These are phyloP conservation scores for Hyppa rectilinea DNA, from an alignment of 2,888 invertebrate species.

Conservation along the genomic window DNA sequence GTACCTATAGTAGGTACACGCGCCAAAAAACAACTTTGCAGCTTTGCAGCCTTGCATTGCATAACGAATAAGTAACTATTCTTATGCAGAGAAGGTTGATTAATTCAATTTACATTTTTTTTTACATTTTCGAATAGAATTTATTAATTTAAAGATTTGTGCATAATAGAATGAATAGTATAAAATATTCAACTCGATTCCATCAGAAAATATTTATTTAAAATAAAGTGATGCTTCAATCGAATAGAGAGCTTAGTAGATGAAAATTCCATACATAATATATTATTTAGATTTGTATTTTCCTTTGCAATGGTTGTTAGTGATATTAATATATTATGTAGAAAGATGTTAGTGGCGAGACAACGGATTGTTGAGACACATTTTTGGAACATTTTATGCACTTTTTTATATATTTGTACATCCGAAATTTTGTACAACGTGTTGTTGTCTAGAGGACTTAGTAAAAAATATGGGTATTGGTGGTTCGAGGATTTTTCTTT, in stretches of 20 bases:
- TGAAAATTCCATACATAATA: slow-evolving; percentile 60
- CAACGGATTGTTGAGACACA: slow-evolving; percentile 81
- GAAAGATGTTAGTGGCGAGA: slow-evolving; percentile 71
- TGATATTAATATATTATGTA: slow-evolving; percentile 66
- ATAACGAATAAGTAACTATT: too few species aligned
- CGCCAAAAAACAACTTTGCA: too few species aligned
- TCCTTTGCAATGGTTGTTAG: slow-evolving; percentile 68
- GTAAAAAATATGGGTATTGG: slow-evolving; percentile 58
- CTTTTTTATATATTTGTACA: slow-evolving; percentile 89
- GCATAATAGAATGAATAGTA: not conserved
- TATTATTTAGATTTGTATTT: slow-evolving; percentile 52
- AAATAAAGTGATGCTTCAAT: slow-evolving; percentile 64
- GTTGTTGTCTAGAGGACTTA: slow-evolving; percentile 80
- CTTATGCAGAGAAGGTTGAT: too few species aligned
- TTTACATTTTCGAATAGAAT: too few species aligned
- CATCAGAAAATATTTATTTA: slow-evolving; percentile 64
- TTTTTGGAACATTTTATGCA: slow-evolving; percentile 90
- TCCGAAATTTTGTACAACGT: slow-evolving; percentile 83
- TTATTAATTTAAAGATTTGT: not conserved
- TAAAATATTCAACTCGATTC: not conserved
- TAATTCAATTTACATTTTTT: too few species aligned
- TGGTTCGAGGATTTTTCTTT: slow-evolving; percentile 44
- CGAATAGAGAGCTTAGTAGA: slow-evolving; percentile 73
- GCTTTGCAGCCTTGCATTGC: too few species aligned
- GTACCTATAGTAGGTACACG: too few species aligned